Evolutionary conservation across 2,888 invertebrate species (phyloP), one percentile per base, ranked within the genome.

Genomic region (Brenthis ino): DNA sequence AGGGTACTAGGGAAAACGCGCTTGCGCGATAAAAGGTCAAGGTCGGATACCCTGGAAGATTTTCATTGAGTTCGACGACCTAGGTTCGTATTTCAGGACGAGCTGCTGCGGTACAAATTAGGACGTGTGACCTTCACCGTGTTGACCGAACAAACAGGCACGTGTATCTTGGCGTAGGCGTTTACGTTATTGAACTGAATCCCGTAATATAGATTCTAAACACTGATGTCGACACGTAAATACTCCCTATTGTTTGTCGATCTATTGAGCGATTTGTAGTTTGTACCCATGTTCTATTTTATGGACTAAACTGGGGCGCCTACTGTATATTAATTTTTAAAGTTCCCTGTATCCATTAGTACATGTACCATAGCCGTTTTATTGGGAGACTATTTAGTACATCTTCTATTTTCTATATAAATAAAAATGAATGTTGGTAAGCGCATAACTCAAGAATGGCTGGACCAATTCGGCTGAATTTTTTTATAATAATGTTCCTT

Each of bases 11-110:
- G 86, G 79, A 77, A 82, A 72, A 87, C 78, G 91, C 92, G 92
- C 92, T 80, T 91, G 92, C 92, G 92, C 92, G 91, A 80, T 76
- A 82, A 88, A 89, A 91, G 91, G 86, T 91, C 91, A 92, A 89
- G 92, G 92, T 87, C 85, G 84, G 85, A 75, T 81, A 80, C 90
- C 91, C 88, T 91, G 91, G 91, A 92, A 92, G 89, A 91, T 93
- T 91, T 91, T 85, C 86, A 85, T 79, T 77, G 85, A 85, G 91
- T 88, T 91, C 87, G 84, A 82, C 79, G 88, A 82, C 88, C 91
- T 81, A 79, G 81, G 80, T 82, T 85, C 85, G 86, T 86, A 85
- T 87, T 89, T 90, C 87, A 85, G 91, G 84, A 85, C 83, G 84
- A 82, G 84, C 83, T 85, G 85, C 80, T 84, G 83, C 81, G 83